Base-by-base conservation (phyloP, 2,888 invertebrate genomes). In the Hymenopus coronatus region DNA sequence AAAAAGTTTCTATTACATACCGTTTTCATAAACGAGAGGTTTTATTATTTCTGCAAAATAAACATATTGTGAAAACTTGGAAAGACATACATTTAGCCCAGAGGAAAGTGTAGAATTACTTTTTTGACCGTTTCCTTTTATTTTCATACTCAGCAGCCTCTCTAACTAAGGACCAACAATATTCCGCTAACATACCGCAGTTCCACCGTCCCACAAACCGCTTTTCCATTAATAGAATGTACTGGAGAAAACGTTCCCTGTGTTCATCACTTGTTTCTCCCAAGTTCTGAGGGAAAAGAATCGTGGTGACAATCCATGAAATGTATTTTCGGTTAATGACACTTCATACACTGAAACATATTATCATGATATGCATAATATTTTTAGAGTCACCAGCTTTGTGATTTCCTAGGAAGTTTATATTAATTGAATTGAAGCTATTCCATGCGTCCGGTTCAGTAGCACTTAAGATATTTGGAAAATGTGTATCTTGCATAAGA, bases 291-390 rank as follows among this genome's bases (percentile, higher is more conserved):
- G n/a, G n/a, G n/a, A n/a, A n/a, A n/a, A n/a, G n/a, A n/a, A 9
- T 84, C 84, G 8, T 30, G 84, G 25, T 84, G 84, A 84, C 84
- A 84, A 84, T 84, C 84, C 7, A 84, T 7, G 84, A 84, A 14
- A 84, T 84, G 84, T 84, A 84, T 30, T 84, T 84, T 84, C 30
- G 84, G 84, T 84, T 28, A 84, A 84, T 28, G 84, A 28, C 84
- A 84, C 84, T 84, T 84, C 84, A 84, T 84, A 84, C 84, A 28
- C 28, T 28, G 84, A 84, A 28, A 84, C 28, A 28, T 84, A 12
- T 28, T 84, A 27, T 84, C 84, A 84, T 84, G 84, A 8, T 84
- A 84, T 15, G 7, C 84, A 84, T 33, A 84, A 28, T 28, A 7
- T 25, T 33, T 84, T 84, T 28, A 84, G 28, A 84, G 12, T 84